Base-by-base conservation (phyloP, 1,140 invertebrate species). In the Eciton burchellii region DNA sequence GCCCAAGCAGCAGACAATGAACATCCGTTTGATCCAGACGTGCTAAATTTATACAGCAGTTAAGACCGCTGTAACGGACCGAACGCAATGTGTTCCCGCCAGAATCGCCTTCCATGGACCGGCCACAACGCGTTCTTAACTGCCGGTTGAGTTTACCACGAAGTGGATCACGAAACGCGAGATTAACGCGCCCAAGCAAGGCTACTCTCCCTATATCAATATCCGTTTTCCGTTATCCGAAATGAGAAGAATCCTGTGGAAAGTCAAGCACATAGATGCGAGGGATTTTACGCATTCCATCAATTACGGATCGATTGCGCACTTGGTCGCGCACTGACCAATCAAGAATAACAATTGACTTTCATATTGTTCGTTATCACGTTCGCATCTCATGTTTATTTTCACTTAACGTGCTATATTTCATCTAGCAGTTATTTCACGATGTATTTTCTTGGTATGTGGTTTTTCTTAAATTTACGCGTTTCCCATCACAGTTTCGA, bases 31-130 rank as follows among this genome's bases (percentile, higher is more conserved):
- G 70, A 84, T 84, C 63, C 56, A 26, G 72, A 71, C n/a, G 54
- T 68, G 62, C 71, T 59, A 76, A 85, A 85, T 85, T 82, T 85
- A 83, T 76, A 63, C 56, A 70, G 56, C 21, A 82, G 81, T 85
- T 85, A 85, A 82, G 81, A 24, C 60, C 62, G 56, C 24, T 49
- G 77, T 74, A 72, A 60, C 68, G 41, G 68, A 54, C 79, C 60
- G 65, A 82, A 82, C 41, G 74, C 77, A 84, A 73, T 84, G 83
- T 73, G 56, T 82, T 84, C 35, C 70, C 41, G 54, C 68, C 52
- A 54, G 54, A 52, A 72, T 73, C 56, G 49, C 54, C 60, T 49
- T 14, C 19, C 52, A 65, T 57, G 54, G 70, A 73, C 72, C 65
- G 68, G 52, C 70, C 68, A 1, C 41, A 49, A 4, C 21, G 47